Percentiles rank a stretch among this genome's conserved stretches.
These are phyloP conservation scores for Progne subis DNA, from an alignment of 2,113 vertebrate species.

Conservation along the genomic window DNA sequence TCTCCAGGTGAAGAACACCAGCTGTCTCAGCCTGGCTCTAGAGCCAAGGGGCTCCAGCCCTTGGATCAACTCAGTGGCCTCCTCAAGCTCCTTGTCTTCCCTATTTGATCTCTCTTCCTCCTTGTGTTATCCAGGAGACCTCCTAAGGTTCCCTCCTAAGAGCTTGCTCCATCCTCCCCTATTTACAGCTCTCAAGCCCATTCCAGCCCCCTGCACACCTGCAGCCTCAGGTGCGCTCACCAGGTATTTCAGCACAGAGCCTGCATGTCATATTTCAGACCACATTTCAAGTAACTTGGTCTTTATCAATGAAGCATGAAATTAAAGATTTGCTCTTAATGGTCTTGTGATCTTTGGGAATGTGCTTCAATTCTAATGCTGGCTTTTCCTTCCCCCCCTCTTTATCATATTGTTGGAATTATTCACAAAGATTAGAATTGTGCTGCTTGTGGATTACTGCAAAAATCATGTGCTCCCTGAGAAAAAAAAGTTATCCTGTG, in stretches of 20 bases:
- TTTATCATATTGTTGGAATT: background rate
- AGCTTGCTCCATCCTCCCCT: accelerated
- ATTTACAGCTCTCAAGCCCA: background rate
- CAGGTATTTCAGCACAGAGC: background rate
- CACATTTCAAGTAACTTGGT: background rate
- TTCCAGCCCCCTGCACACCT: background rate
- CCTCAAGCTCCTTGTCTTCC: background rate
- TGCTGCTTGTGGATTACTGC: background rate
- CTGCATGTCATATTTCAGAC: accelerated
- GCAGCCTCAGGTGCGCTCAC: background rate
- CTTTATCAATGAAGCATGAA: slow-evolving; percentile 15
- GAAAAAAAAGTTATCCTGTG: background rate
- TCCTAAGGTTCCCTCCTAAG: background rate
- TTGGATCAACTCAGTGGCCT: too few species aligned
- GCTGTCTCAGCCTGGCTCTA: background rate
- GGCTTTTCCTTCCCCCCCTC: background rate
- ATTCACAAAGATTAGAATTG: background rate
- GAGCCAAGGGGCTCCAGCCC: background rate
- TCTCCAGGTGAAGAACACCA: background rate
- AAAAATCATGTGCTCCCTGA: background rate
- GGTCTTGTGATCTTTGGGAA: slow-evolving; percentile 18
- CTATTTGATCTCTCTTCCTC: background rate
- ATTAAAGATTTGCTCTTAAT: background rate
- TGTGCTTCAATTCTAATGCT: background rate
- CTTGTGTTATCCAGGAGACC: background rate